Conservation (phyloP, 2,797 vertebrate species). For the Percopsis omiscomaycus region DNA sequence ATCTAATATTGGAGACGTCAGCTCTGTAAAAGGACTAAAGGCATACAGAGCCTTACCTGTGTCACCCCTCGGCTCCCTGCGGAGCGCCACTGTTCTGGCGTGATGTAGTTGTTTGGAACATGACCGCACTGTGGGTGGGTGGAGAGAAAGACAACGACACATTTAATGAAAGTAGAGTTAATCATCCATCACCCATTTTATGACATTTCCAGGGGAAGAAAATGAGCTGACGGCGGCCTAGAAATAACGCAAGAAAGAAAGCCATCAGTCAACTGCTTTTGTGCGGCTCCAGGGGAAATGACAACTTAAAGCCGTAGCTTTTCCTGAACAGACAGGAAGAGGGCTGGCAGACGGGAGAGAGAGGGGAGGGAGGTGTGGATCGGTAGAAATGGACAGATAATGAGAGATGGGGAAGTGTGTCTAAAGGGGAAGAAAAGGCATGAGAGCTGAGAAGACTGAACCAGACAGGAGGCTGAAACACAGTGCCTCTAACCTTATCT, state of each 20-base stretch:
- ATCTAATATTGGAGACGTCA: not conserved
- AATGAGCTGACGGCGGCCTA: not conserved
- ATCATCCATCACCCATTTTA: conserved; percentile 15
- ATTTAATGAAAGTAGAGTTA: conserved; percentile 8
- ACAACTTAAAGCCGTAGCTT: not conserved
- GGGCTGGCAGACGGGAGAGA: not conserved
- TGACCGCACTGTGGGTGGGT: conserved; percentile 41
- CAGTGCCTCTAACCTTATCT: not conserved
- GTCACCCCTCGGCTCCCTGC: conserved; percentile 41
- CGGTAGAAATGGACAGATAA: conserved; percentile 9
- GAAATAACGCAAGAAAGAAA: not conserved
- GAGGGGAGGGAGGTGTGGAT: not conserved
- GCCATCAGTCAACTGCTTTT: not conserved
- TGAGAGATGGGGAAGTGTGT: not conserved
- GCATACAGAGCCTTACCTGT: conserved; percentile 48
- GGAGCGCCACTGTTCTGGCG: conserved; percentile 67
- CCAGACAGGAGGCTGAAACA: conserved; percentile 21
- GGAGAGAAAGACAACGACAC: conserved; percentile 14
- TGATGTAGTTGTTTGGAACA: conserved; percentile 67
- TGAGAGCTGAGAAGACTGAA: conserved; percentile 12
- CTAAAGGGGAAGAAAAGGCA: not conserved
- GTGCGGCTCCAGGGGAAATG: not conserved
- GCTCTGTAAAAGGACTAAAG: not conserved
- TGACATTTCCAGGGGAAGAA: not conserved
- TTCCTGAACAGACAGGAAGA: not conserved